Conservation (phyloP, 2,797 vertebrate genomes). For the Spinibarbus caldwelli region DNA sequence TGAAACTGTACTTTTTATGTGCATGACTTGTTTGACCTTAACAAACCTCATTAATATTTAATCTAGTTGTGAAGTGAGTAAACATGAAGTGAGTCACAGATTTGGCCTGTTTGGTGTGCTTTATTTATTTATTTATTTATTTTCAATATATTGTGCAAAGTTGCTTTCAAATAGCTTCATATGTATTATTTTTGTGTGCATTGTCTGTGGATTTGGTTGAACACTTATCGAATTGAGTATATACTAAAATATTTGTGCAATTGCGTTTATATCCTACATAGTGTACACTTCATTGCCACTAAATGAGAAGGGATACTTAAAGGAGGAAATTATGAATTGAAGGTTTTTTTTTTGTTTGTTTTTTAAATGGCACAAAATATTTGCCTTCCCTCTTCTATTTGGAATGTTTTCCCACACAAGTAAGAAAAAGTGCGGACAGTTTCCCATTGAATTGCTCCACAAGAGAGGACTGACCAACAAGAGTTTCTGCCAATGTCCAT, state of each 20-base stretch:
- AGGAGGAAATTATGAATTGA: background rate
- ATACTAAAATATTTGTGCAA: background rate
- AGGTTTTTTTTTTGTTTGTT: background rate
- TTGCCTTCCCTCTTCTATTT: background rate
- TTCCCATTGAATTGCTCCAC: slow-evolving; percentile 44
- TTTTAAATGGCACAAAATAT: background rate
- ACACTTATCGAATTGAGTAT: background rate
- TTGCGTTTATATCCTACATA: background rate
- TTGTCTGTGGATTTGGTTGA: no score
- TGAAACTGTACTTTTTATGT: background rate
- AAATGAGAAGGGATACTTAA: background rate
- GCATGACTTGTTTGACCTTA: background rate
- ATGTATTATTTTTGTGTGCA: background rate
- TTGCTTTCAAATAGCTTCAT: background rate
- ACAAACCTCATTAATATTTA: background rate
- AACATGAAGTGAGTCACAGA: background rate
- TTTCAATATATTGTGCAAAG: background rate
- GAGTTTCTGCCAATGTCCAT: slow-evolving; percentile 60
- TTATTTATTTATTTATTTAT: no score
- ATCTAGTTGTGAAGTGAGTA: background rate
- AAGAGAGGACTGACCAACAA: slow-evolving; percentile 67
- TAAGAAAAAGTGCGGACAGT: slow-evolving; percentile 51
- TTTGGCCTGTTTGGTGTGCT: no score
- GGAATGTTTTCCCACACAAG: slow-evolving; percentile 62
- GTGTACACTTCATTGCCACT: background rate